Evolutionary conservation across 37 sponge, comb jelly and placozoan genomes (phyloP), one percentile per base, ranked within the genome.

Genomic region (Amphimedon queenslandica): DNA sequence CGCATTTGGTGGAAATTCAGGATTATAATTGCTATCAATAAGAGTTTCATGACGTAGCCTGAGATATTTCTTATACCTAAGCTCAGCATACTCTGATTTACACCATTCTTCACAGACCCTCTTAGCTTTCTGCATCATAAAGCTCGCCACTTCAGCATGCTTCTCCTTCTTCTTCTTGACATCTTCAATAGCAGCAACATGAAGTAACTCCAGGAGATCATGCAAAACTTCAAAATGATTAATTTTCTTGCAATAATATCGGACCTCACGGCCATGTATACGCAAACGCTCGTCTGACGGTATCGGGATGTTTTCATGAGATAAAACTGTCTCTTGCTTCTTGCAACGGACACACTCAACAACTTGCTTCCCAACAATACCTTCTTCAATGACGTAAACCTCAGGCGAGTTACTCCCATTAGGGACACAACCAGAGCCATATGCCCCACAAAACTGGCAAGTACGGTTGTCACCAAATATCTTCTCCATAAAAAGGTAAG

Each of bases 21-120:
- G 37, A 24, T 4, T 2, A 4, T 63, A 27, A 47, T 72, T 33
- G 1, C 63, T 43, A 1, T 57, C 66, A 36, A 79, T 6, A 31
- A 74, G 67, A 18, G 82, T 77, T 51, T 90, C 87, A 39, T 73
- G 69, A 13, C 66, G 64, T 25, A 84, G 36, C 16, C 77, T 77
- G 11, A 84, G 60, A 41, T 67, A 84, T 64, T 76, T 80, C 43
- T 68, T 77, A 37, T 47, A 39, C 0, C 90, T 60, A 6, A 90
- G 64, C 28, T 90, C 80, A 1, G 67, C 55, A 18, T 74, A 55
- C 56, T 84, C 86, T 1, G 77, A 43, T 28, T 63, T 36, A 40
- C 90, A 90, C 90, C 90, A 90, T 68, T 84, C 76, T 55, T 84
- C 81, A 57, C 90, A 77, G 31, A 90, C 82, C 30, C 84, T 58